Evolutionary conservation across 2,113 vertebrate genomes (phyloP), one percentile per base, ranked within the genome.

Genomic region (Pangasianodon hypophthalmus): DNA sequence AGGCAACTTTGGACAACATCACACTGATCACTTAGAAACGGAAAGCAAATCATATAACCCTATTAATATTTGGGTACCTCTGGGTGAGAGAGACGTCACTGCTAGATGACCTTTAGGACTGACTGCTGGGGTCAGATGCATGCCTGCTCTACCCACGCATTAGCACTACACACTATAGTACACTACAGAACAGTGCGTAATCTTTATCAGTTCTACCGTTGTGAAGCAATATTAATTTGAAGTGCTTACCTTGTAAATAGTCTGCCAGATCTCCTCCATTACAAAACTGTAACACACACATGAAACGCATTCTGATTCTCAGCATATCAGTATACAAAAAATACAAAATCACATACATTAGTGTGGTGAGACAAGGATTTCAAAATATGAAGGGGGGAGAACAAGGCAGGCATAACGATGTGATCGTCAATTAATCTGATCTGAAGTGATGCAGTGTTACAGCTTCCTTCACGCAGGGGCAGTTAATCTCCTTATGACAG

Each of bases 181-280:
- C 29, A 37, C 80, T 37, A 56, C n/a, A 56, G 29, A 8, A 83
- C 6, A 54, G 50, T 19, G 50, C 6, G 21, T 18, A 32, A 16
- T 29, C 14, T 83, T 83, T 83, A 56, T 37, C 4, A 83, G 13
- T 19, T 56, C 14, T 54, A 54, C 14, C 41, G 3, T 21, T n/a
- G 16, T 82, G n/a, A 37, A 32, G 29, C 67, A 54, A 7, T 67
- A 85, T n/a, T 62, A 41, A 11, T 6, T n/a, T 19, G 11, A 29
- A 58, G 37, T 62, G 90, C 95, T 97, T 98, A 99, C 98, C 98
- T 98, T 99, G 98, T 92, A 99, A 96, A 94, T 99, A 99, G 96
- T 99, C 98, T n/a, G 98, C 98, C 91, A 99, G 94, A 95, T 99
- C 98, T 50, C 98, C 98, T 93, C 98, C 98, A 87, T 99, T 99